A percentile compares a stretch with the other conserved stretches of the same genome.
These are phyloP conservation scores for Daboia siamensis DNA, from an alignment of 2,113 vertebrate species.

Conservation along the genomic window DNA sequence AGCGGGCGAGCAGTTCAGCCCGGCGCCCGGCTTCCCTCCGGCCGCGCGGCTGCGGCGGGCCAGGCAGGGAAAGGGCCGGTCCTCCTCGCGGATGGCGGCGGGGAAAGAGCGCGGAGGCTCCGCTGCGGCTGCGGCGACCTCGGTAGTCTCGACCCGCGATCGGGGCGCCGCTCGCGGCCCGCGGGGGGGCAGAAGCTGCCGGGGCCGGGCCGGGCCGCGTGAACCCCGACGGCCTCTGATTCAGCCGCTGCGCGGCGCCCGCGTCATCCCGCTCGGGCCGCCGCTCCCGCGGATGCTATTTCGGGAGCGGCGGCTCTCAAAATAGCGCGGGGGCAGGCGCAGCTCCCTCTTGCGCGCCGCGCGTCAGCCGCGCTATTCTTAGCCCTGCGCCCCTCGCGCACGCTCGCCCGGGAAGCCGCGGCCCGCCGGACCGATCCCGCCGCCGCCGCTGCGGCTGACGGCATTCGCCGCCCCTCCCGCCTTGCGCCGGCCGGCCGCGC, in stretches of 20 bases:
- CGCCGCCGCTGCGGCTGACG: neutral
- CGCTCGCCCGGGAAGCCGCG: neutral
- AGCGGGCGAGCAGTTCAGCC: neutral
- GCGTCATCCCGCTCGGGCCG: conserved; percentile 8
- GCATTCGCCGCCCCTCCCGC: neutral
- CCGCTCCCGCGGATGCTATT: neutral
- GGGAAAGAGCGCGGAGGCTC: neutral
- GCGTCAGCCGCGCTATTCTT: conserved; percentile 27
- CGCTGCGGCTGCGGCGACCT: neutral
- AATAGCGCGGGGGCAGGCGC: conserved; percentile 7
- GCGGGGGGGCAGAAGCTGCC: neutral
- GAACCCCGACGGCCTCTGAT: neutral
- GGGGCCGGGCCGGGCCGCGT: neutral
- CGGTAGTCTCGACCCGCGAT: too few species aligned
- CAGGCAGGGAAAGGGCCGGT: neutral
- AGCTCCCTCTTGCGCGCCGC: neutral
- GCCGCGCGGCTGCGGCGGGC: neutral
- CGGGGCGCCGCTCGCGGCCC: neutral
- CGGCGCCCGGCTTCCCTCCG: neutral
- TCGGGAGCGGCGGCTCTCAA: neutral
- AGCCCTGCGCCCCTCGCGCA: neutral
- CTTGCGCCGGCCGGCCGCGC: neutral
- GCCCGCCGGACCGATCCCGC: neutral
- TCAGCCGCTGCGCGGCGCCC: neutral
- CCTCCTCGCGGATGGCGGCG: neutral